Evolutionary conservation across 2,797 vertebrate genomes (phyloP).

Genomic region (Silurus aristotelis): DNA sequence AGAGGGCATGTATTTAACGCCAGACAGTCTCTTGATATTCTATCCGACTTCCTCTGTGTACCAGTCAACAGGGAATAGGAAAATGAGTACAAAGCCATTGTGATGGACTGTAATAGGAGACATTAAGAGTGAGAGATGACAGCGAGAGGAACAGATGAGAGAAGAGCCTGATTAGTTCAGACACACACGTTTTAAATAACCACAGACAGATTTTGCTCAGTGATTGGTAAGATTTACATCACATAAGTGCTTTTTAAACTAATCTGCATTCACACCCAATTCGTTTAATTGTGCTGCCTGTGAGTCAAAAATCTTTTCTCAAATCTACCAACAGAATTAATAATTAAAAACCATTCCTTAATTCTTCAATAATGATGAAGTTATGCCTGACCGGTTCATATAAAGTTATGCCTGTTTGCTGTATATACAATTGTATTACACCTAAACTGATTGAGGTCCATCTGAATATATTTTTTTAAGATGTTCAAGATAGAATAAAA

Average conservation of each 20-base stretch:
- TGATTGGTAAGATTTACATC: not conserved
- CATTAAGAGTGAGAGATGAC: not conserved
- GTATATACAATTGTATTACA: not conserved
- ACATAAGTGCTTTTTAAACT: not conserved
- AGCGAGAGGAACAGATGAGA: slow-evolving; percentile 1
- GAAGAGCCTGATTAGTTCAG: slow-evolving; percentile 12
- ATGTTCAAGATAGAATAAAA: not conserved
- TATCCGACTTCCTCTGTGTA: slow-evolving; percentile 25
- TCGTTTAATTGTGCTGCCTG: not conserved
- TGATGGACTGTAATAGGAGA: slow-evolving; percentile 24
- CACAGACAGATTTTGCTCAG: not conserved
- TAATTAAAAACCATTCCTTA: not conserved
- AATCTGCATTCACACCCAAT: not conserved
- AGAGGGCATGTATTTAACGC: slow-evolving; percentile 9
- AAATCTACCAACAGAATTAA: not conserved
- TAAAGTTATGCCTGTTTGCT: no score
- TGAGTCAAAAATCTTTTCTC: not conserved
- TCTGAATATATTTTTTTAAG: not conserved
- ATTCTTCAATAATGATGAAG: not conserved
- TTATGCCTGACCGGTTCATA: no score
- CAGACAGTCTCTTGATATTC: slow-evolving; percentile 31
- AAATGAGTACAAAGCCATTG: slow-evolving; percentile 25
- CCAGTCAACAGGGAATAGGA: slow-evolving; percentile 35
- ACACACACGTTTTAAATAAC: slow-evolving; percentile 25
- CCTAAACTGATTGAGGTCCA: not conserved